Conservation (phyloP, 2,797 vertebrate genomes). For the Sebastes melanostomus region DNA sequence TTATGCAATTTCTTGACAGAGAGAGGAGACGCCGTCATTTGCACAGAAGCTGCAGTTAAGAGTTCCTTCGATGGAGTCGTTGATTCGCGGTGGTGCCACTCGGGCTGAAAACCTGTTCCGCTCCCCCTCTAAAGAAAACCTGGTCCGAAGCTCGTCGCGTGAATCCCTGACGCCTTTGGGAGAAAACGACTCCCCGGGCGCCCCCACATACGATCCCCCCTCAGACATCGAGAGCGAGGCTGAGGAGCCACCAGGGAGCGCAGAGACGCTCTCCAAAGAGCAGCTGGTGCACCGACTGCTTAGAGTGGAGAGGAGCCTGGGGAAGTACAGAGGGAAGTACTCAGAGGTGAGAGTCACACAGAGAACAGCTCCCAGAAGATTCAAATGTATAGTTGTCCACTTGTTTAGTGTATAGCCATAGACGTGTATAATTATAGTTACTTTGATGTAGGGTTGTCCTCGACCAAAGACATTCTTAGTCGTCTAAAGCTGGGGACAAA, state of each 20-base stretch:
- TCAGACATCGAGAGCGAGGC: slow-evolving; percentile 95
- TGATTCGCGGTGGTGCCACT: slow-evolving; percentile 89
- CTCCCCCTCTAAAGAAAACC: slow-evolving; percentile 90
- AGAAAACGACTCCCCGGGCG: slow-evolving; percentile 68
- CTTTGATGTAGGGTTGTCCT: background rate
- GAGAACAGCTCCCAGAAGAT: background rate
- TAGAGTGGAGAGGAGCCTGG: slow-evolving; percentile 89
- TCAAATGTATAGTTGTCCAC: background rate
- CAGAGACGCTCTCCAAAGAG: slow-evolving; percentile 87
- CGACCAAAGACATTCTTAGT: too few species aligned
- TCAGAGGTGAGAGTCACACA: slow-evolving; percentile 85
- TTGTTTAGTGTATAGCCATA: background rate
- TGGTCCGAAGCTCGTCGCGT: slow-evolving; percentile 88
- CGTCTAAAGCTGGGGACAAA: too few species aligned
- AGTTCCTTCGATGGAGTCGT: slow-evolving; percentile 93
- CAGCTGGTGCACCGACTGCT: slow-evolving; percentile 88
- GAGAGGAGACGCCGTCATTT: slow-evolving; percentile 86
- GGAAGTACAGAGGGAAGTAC: slow-evolving; percentile 91
- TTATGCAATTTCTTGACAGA: slow-evolving; percentile 69
- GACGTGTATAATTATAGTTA: background rate
- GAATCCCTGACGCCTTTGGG: slow-evolving; percentile 90
- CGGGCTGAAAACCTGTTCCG: slow-evolving; percentile 88
- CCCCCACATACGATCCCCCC: slow-evolving; percentile 85
- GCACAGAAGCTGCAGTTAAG: slow-evolving; percentile 92
- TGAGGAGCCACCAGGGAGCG: slow-evolving; percentile 84